Conservation (phyloP, 2,797 vertebrate species). For the Poecilia wingei region DNA sequence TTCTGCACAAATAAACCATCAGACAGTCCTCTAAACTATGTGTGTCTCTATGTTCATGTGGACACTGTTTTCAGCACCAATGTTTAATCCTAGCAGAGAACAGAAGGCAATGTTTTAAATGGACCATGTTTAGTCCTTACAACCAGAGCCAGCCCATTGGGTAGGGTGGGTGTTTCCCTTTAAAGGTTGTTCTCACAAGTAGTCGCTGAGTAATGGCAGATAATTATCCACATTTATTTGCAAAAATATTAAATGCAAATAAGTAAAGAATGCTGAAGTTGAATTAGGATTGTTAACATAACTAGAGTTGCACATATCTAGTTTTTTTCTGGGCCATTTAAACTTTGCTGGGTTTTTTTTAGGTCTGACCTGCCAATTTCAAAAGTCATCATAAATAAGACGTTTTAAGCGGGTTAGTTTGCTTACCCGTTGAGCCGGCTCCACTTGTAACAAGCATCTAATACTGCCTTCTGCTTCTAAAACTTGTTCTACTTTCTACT, state of each 20-base stretch:
- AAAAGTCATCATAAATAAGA: background rate
- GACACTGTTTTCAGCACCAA: conserved; percentile 71
- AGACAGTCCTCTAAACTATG: conserved; percentile 24
- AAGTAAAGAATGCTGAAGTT: background rate
- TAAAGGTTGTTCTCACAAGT: background rate
- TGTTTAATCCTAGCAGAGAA: conserved; percentile 61
- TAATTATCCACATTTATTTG: background rate
- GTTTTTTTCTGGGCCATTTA: background rate
- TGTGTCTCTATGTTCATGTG: conserved; percentile 52
- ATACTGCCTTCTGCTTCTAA: conserved; percentile 19
- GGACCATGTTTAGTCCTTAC: conserved; percentile 41
- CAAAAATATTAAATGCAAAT: background rate
- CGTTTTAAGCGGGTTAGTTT: background rate
- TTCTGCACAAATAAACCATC: conserved; percentile 44
- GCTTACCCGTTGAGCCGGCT: background rate
- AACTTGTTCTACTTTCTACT: conserved; percentile 20
- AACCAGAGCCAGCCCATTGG: background rate
- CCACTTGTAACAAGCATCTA: conserved; percentile 9
- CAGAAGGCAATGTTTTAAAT: conserved; percentile 64
- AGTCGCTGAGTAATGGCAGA: background rate
- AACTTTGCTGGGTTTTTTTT: background rate
- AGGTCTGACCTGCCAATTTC: background rate
- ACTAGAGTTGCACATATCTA: background rate
- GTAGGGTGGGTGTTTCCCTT: background rate
- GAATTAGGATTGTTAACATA: background rate